Evolutionary conservation across 2,797 vertebrate genomes (phyloP), one percentile per base, ranked within the genome.

Genomic region (Phalloptychus januarius): DNA sequence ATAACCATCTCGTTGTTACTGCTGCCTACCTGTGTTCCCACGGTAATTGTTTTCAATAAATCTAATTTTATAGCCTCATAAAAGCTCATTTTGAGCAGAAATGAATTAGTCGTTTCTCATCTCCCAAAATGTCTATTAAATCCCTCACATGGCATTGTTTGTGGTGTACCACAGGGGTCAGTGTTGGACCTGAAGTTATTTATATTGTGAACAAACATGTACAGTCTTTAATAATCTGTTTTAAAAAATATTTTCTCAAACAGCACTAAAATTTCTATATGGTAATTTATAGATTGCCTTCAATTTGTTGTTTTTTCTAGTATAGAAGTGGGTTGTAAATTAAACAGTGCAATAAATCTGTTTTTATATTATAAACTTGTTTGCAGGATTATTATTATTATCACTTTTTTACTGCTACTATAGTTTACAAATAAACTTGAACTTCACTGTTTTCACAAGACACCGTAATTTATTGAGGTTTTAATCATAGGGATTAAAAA

Each of bases 1-100:
- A 94, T 90, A 86, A 85, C 76, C 65, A 74, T 36, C 52, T 71
- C 56, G 74, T 65, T 71, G 76, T 56, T 78, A 16, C 73, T 16
- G 42, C 44, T 40, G 50, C 76, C 67, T 33, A 13, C n/a, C 40
- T 79, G 72, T 79, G 56, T 88, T 89, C 79, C 87, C 78, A 85
- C 73, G 75, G 77, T 70, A 86, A 79, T 42, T 82, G 63, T 76
- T 81, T 48, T 61, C 48, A 46, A 54, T 72, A 23, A 63, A 74
- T 65, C 71, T 52, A 71, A 79, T 74, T 70, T 78, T 61, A 42
- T 31, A 83, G 63, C 46, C 7, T 3, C 72, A 72, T 71, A 8
- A 72, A 71, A 50, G n/a, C 1, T 15, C 56, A 50, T 85, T 52
- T 38, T 31, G 38, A 44, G 67, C 67, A 44, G 38, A 7, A 70